Percentiles rank a stretch among this genome's conserved stretches.
These are phyloP conservation scores for Anabas testudineus DNA, from an alignment of 2,797 vertebrate genomes.

Conservation along the genomic window DNA sequence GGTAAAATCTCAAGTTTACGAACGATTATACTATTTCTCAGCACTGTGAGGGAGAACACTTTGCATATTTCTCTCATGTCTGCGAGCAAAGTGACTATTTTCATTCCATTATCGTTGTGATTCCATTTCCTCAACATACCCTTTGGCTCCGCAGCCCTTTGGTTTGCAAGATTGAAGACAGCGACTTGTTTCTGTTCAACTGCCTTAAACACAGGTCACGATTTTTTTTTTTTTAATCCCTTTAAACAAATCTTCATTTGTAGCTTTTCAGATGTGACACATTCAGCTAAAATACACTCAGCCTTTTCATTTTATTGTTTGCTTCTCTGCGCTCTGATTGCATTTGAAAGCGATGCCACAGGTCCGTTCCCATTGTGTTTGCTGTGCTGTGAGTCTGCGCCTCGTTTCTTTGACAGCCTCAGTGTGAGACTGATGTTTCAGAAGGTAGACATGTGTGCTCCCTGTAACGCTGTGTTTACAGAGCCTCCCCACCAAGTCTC, in stretches of 20 bases:
- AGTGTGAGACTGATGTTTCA: slow-evolving; percentile 81
- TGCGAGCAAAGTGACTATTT: slow-evolving; percentile 66
- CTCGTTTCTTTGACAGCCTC: slow-evolving; percentile 77
- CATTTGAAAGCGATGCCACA: slow-evolving; percentile 78
- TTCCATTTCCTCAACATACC: slow-evolving; percentile 34
- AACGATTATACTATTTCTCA: slow-evolving; percentile 76
- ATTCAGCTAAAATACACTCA: slow-evolving; percentile 45
- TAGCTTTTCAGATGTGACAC: slow-evolving; percentile 58
- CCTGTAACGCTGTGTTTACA: slow-evolving; percentile 77
- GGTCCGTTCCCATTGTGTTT: slow-evolving; percentile 68
- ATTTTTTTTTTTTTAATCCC: slow-evolving; percentile 51
- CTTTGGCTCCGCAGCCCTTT: slow-evolving; percentile 34
- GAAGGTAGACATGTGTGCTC: slow-evolving; percentile 74
- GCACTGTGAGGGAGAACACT: slow-evolving; percentile 30
- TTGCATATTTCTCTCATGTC: slow-evolving; percentile 73
- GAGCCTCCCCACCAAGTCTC: slow-evolving; percentile 75
- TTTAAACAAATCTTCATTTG: slow-evolving; percentile 48
- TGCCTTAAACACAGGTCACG: slow-evolving; percentile 62
- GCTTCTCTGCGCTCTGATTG: slow-evolving; percentile 65
- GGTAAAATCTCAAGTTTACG: slow-evolving; percentile 80
- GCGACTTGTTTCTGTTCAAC: slow-evolving; percentile 30
- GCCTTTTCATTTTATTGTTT: slow-evolving; percentile 57
- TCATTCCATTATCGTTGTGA: slow-evolving; percentile 40
- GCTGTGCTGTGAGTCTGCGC: slow-evolving; percentile 59
- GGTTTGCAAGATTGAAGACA: slow-evolving; percentile 33